These are phyloP conservation scores for Gymnocephalus cernua DNA, from an alignment of 2,113 vertebrate species.

Conservation along the genomic window DNA sequence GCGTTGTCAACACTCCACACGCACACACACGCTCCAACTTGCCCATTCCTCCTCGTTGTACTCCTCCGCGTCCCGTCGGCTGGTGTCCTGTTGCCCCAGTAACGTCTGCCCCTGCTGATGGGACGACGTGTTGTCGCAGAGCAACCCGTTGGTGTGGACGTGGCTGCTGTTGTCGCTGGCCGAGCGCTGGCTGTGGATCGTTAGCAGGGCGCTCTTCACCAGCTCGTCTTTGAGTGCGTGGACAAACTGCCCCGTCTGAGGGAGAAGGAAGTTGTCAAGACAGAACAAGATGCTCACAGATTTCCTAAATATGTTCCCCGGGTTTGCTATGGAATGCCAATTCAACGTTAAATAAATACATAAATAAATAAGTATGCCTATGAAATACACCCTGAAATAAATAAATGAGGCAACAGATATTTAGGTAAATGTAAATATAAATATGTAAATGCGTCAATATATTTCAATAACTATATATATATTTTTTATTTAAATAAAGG, in stretches of 20 bases:
- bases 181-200: conserved; percentile 83
- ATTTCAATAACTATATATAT: no score
- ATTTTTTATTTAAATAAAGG: no score
- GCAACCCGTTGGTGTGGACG: conserved; percentile 70
- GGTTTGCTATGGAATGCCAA: no score
- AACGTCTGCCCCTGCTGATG: conserved; percentile 57
- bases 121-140: conserved; percentile 22
- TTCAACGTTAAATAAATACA: no score
- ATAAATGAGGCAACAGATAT: no score
- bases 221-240: conserved; percentile 93
- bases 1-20: background rate
- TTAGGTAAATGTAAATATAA: no score
- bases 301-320: no score
- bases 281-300: no score
- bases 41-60: conserved; percentile 93
- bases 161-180: conserved; percentile 77
- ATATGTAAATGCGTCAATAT: no score
- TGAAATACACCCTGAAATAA: no score
- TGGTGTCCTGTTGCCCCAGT: conserved; percentile 79
- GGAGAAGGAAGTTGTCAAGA: background rate
- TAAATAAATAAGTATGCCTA: no score
- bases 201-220: conserved; percentile 88
- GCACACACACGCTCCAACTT: conserved; percentile 59
- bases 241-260: conserved; percentile 89
- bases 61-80: conserved; percentile 84